Evolutionary conservation across 1,140 invertebrate species (phyloP).

Genomic region (Sarcophaga bullata): DNA sequence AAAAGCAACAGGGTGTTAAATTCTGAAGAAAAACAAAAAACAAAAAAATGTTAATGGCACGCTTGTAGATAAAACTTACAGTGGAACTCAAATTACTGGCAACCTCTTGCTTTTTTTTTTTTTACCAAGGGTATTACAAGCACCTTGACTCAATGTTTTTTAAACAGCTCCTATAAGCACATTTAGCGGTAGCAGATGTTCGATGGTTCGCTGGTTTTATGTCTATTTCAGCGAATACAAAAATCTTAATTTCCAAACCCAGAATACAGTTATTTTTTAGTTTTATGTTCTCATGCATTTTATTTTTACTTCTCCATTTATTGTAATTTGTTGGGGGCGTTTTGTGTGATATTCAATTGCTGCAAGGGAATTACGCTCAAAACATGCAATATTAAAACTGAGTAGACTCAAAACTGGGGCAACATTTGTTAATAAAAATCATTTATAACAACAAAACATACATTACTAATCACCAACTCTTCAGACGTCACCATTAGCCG

Average conservation of each 20-base stretch:
- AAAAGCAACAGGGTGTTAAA: background rate
- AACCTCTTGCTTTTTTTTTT: background rate
- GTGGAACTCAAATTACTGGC: conserved; percentile 6
- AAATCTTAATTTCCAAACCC: background rate
- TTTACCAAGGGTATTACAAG: conserved; percentile 14
- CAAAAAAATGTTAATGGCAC: conserved; percentile 28
- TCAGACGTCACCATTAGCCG: background rate
- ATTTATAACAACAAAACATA: conserved; percentile 14
- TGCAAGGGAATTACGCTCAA: background rate
- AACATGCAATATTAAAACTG: background rate
- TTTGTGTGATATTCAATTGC: conserved; percentile 36
- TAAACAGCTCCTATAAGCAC: background rate
- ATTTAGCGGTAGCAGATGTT: background rate
- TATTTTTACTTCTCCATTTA: background rate
- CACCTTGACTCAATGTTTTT: background rate
- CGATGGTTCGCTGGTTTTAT: background rate
- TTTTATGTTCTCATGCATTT: background rate
- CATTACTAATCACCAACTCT: background rate
- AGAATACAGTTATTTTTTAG: background rate
- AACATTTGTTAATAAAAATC: background rate
- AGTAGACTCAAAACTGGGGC: background rate
- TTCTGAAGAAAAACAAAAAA: background rate
- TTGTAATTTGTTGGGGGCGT: conserved; percentile 29
- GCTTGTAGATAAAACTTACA: conserved; percentile 34
- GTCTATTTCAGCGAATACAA: background rate